Evolutionary conservation across 2,888 invertebrate genomes (phyloP), one percentile per base, ranked within the genome.

Genomic region (Nemoura dubitans): DNA sequence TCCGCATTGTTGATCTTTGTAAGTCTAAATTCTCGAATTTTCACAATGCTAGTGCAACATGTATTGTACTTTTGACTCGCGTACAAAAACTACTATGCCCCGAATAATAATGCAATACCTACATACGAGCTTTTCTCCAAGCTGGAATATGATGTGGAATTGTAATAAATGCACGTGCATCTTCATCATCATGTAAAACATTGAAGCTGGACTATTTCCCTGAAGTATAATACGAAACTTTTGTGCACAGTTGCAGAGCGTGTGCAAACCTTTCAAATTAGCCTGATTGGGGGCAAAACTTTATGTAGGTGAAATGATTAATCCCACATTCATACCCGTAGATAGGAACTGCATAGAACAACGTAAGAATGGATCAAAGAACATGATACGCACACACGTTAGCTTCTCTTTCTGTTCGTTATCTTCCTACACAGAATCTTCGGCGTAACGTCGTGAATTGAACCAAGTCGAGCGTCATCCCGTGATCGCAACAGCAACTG

Each of bases 161-260:
- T 59, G 59, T 7, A 59, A 59, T 59, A 59, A 59, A 59, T 1
- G 21, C 21, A 21, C 59, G 14, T 59, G 59, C 59, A 59, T 59
- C 59, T 59, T 59, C 59, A 59, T 59, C 14, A 59, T 59, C 59
- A 59, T 21, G 14, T 21, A 59, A 16, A 59, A 14, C 10, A 59
- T 59, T 59, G 2, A 59, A 59, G 59, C 59, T 59, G 59, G 59
- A 59, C 59, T 59, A 59, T 59, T 59, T 59, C 59, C 59, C 59
- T 59, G 21, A 59, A 21, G 59, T 21, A n/a, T n/a, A 14, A 59
- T 59, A 21, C 59, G 59, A 59, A 59, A 59, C 59, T 59, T 59
- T 59, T 59, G 36, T 59, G 59, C 21, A 21, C 59, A 59, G 59
- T 59, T 59, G 14, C 21, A 59, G 59, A 10, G 14, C 59, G 14